phyloP scores from a whole-genome alignment of 2,113 vertebrate genomes.

The Pluvialis apricaria region DNA sequence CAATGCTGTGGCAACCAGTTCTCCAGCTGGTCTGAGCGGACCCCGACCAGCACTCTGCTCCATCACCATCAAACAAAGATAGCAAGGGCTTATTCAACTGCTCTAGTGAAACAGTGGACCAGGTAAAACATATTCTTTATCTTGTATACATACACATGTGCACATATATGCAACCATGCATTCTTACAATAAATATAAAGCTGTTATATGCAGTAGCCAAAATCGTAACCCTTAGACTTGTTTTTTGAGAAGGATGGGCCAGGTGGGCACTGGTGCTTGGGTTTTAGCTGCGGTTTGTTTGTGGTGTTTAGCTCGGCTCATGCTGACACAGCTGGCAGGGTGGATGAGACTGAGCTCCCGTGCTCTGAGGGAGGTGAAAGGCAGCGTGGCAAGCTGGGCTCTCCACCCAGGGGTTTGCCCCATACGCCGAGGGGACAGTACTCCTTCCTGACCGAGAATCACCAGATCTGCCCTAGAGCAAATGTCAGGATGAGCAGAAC shows the following conservation, averaged over 20 bases:
- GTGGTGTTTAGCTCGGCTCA: neutral
- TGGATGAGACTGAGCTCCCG: neutral
- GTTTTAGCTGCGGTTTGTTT: neutral
- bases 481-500: neutral
- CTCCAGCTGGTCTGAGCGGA: neutral
- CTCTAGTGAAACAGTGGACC: neutral
- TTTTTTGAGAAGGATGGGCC: neutral
- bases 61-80: neutral
- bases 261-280: neutral
- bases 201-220: neutral
- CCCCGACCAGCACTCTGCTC: neutral
- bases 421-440: neutral
- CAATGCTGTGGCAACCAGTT: neutral
- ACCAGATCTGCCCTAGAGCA: neutral
- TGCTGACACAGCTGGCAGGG: neutral
- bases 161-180: too few species aligned
- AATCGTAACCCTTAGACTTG: neutral
- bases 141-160: neutral
- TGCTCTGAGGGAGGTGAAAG: neutral
- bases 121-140: neutral
- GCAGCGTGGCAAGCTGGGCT: neutral
- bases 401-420: accelerated
- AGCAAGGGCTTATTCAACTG: neutral
- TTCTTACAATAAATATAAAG: neutral
- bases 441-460: neutral